Percentiles rank a stretch among this genome's conserved stretches.
phyloP scores from a whole-genome alignment of 1,140 invertebrate genomes.

The Drosophila santomea region DNA sequence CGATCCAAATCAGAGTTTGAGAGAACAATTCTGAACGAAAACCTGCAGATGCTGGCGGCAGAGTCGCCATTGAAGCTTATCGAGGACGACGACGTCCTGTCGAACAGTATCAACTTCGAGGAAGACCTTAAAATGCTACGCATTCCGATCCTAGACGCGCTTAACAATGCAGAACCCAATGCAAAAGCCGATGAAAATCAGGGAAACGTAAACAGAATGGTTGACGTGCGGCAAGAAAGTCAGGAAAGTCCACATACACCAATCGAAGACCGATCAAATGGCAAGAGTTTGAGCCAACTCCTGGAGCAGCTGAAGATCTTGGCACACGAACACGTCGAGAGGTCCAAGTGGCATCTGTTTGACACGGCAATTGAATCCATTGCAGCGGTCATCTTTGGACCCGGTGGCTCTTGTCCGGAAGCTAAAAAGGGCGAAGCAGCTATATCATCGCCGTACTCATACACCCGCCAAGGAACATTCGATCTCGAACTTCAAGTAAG shows the following conservation, averaged over 20 bases:
- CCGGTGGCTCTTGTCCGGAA: not conserved
- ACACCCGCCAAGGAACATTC: slow-evolving; percentile 64
- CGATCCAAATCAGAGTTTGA: slow-evolving; percentile 28
- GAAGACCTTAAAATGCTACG: slow-evolving; percentile 57
- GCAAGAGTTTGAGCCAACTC: slow-evolving; percentile 10
- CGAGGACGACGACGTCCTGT: slow-evolving; percentile 47
- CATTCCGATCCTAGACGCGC: slow-evolving; percentile 39
- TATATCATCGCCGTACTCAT: slow-evolving; percentile 7
- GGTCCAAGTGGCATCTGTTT: slow-evolving; percentile 32
- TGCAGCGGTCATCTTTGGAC: not conserved
- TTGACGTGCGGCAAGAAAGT: not conserved
- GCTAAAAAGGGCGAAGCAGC: not conserved
- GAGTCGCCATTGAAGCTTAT: slow-evolving; percentile 63
- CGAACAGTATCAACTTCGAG: slow-evolving; percentile 51
- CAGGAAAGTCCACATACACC: not conserved
- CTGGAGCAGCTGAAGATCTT: slow-evolving; percentile 31
- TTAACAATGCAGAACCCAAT: not conserved
- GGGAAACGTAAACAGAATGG: not conserved
- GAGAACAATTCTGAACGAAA: slow-evolving; percentile 38
- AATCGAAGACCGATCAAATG: not conserved
- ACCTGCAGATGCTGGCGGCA: slow-evolving; percentile 59
- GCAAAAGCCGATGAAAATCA: not conserved
- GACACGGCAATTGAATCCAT: slow-evolving; percentile 36
- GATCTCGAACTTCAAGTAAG: slow-evolving; percentile 55
- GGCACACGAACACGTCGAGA: slow-evolving; percentile 33